Percentiles rank a stretch among this genome's conserved stretches.
Conservation (phyloP, 2,113 vertebrate species). For the Menidia beryllina region DNA sequence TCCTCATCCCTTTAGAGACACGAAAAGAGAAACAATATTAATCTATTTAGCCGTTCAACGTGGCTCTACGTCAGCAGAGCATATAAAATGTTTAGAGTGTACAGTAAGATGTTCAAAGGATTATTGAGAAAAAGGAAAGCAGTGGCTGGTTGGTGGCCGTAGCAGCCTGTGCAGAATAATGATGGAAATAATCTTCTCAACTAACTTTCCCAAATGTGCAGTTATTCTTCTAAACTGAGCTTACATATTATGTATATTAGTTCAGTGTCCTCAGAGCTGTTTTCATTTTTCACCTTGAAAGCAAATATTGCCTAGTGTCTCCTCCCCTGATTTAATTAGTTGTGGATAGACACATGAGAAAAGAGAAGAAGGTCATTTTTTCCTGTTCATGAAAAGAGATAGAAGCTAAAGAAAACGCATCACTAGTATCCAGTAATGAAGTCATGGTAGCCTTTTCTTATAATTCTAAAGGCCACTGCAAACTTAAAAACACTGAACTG, state of each 20-base stretch:
- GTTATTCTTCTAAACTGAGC: conserved; percentile 2
- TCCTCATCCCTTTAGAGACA: not conserved
- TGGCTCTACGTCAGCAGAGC: not conserved
- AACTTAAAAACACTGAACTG: conserved; percentile 67
- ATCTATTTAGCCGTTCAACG: not conserved
- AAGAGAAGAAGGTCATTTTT: conserved; percentile 64
- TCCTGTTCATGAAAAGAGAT: conserved; percentile 57
- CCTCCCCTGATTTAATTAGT: conserved; percentile 55
- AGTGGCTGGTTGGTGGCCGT: not conserved
- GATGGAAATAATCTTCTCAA: not conserved
- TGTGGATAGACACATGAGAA: conserved; percentile 27
- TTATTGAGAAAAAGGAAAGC: not conserved
- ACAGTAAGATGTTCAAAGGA: not conserved
- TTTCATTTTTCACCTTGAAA: conserved; percentile 35
- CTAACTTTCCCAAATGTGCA: conserved; percentile 3
- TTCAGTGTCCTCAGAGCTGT: conserved; percentile 18
- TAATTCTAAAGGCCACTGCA: conserved; percentile 63
- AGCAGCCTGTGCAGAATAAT: not conserved
- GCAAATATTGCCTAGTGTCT: conserved; percentile 19
- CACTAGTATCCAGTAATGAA: conserved; percentile 70
- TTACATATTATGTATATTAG: not conserved
- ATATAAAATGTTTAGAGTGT: too few relatives aligned
- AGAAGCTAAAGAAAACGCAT: conserved; percentile 57
- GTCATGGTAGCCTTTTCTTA: conserved; percentile 56
- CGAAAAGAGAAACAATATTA: not conserved